Evolutionary conservation across 1,140 invertebrate genomes (phyloP).

Genomic region (Eriocheir sinensis): DNA sequence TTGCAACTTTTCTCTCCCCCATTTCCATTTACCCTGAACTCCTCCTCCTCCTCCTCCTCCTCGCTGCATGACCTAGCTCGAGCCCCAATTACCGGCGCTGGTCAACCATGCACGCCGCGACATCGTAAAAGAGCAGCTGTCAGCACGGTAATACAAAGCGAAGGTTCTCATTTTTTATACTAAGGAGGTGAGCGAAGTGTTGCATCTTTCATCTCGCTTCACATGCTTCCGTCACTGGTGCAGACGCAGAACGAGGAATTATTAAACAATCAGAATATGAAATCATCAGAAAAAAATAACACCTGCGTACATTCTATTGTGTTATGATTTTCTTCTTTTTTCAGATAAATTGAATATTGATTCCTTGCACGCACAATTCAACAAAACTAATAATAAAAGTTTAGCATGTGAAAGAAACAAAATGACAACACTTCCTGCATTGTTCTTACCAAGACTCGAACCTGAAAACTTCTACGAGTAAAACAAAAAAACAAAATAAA

Average conservation of each 20-base stretch:
- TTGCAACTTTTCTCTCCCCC: too few relatives aligned
- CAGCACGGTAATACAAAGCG: constrained; percentile 12
- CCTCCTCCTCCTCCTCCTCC: background rate
- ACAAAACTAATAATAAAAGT: background rate
- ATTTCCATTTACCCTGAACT: too few relatives aligned
- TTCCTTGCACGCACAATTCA: background rate
- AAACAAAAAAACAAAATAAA: too few relatives aligned
- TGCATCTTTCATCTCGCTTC: background rate
- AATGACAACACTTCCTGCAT: too few relatives aligned
- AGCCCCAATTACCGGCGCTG: constrained; percentile 2
- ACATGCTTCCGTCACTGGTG: background rate
- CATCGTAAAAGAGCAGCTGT: background rate
- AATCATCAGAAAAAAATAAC: too few relatives aligned
- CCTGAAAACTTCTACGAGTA: constrained; percentile 10
- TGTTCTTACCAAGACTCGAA: constrained; percentile 8
- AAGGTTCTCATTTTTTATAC: background rate
- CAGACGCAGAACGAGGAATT: too few relatives aligned
- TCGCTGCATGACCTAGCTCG: background rate
- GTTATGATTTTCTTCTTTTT: background rate
- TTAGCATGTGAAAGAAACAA: background rate
- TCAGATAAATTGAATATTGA: background rate
- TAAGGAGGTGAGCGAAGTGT: background rate
- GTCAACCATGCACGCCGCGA: background rate
- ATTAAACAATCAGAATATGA: too few relatives aligned
- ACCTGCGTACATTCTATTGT: too few relatives aligned